phyloP scores from a whole-genome alignment of 30 jellyfish, hydroid and myxozoan species.

The Hydractinia symbiolongicarpus region DNA sequence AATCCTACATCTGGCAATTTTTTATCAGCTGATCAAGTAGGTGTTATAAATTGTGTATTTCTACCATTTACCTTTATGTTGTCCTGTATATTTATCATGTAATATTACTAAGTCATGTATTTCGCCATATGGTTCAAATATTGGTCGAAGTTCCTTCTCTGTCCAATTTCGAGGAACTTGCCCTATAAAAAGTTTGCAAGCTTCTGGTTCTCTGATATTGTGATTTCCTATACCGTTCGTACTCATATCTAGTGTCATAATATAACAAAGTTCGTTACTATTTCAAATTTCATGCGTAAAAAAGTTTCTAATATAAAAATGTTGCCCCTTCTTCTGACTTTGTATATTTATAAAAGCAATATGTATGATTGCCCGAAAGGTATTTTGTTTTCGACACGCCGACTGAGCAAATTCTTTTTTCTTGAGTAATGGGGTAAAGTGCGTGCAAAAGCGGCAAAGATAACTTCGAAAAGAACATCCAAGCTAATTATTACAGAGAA shows the following conservation, averaged over 20 bases:
- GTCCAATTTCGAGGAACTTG: constrained; percentile 84
- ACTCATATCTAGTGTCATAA: constrained; percentile 11
- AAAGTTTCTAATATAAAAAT: too few relatives aligned
- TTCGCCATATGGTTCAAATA: constrained; percentile 70
- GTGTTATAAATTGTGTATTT: too few relatives aligned
- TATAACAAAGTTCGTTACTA: not conserved
- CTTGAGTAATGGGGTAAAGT: constrained; percentile 10
- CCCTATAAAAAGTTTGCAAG: constrained; percentile 63
- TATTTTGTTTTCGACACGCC: too few relatives aligned
- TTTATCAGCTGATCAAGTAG: too few relatives aligned
- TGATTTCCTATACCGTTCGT: not conserved
- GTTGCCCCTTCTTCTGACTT: too few relatives aligned
- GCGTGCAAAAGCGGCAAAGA: constrained; percentile 10
- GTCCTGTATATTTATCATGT: constrained; percentile 61
- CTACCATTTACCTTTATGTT: constrained; percentile 52
- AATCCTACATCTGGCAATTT: too few relatives aligned
- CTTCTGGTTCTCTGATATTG: constrained; percentile 20
- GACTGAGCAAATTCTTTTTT: not conserved
- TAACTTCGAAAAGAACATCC: not conserved
- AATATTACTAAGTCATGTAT: constrained; percentile 51
- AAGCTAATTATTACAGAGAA: too few relatives aligned
- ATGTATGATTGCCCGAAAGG: too few relatives aligned
- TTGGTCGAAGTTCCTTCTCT: constrained; percentile 59
- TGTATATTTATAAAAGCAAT: too few relatives aligned
- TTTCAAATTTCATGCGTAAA: too few relatives aligned